Conservation (phyloP, 2,797 vertebrate species). For the Lophotriccus pileatus region DNA sequence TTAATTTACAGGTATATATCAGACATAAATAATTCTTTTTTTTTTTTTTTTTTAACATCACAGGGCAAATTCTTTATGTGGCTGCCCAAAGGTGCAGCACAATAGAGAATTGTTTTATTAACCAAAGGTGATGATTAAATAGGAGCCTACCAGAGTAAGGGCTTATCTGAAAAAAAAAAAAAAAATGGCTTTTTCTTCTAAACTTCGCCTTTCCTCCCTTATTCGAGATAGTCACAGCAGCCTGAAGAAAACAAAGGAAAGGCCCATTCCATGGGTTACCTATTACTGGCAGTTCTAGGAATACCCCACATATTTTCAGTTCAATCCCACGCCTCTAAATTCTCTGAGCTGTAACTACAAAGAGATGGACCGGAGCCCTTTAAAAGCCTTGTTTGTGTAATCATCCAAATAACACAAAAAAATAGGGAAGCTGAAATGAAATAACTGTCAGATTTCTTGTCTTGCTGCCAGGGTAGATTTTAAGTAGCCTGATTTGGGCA, state of each 20-base stretch:
- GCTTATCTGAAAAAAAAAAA: neutral
- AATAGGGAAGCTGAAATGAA: neutral
- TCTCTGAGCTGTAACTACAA: slow-evolving; percentile 65
- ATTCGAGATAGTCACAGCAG: neutral
- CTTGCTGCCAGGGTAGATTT: neutral
- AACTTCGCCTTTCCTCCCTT: neutral
- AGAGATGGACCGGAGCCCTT: neutral
- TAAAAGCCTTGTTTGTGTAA: slow-evolving; percentile 36
- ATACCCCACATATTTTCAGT: slow-evolving; percentile 65
- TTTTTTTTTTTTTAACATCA: neutral
- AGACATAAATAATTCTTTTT: neutral
- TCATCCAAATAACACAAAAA: neutral
- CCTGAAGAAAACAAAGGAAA: slow-evolving; percentile 22
- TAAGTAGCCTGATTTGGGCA: neutral
- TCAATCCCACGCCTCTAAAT: slow-evolving; percentile 52
- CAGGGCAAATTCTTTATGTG: neutral
- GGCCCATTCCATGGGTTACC: slow-evolving; percentile 64
- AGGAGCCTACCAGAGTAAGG: neutral
- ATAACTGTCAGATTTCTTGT: neutral
- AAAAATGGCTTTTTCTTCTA: neutral
- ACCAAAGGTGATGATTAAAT: neutral
- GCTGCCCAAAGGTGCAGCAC: neutral
- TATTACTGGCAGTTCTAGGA: slow-evolving; percentile 62
- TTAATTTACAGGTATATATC: neutral
- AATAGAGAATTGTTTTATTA: slow-evolving; percentile 19